Conservation (phyloP, 1,140 invertebrate genomes). For the Arion vulgaris region DNA sequence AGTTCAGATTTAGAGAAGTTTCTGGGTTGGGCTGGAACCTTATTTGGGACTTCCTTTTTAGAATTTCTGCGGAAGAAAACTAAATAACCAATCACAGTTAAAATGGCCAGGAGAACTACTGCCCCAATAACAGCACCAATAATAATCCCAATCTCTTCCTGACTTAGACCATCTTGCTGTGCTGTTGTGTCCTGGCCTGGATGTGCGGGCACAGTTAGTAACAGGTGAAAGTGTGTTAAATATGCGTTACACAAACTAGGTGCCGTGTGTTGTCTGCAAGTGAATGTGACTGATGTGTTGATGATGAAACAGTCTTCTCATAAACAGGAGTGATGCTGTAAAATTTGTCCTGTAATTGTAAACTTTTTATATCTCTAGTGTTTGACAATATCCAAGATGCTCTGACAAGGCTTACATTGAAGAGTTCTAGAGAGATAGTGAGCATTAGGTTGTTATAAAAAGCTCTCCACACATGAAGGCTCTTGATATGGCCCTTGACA, state of each 20-base stretch:
- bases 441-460: neutral
- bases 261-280: neutral
- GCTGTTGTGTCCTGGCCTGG: neutral
- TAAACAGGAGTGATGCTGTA: neutral
- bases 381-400: neutral
- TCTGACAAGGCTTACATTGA: neutral
- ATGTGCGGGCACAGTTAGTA: neutral
- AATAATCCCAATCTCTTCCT: slow-evolving; percentile 4
- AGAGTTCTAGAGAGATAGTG: neutral
- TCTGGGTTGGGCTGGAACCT: neutral
- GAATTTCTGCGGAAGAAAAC: neutral
- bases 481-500: neutral
- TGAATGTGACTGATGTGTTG: neutral
- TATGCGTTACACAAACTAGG: neutral
- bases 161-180: neutral
- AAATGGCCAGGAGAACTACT: slow-evolving; percentile 7
- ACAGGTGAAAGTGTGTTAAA: neutral
- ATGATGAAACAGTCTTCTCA: neutral
- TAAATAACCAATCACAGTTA: neutral
- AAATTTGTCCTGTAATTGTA: neutral
- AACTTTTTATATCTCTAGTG: neutral
- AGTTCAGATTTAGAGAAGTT: slow-evolving; percentile 21
- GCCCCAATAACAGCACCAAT: slow-evolving; percentile 8
- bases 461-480: neutral
- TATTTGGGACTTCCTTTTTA: neutral